phyloP scores from a whole-genome alignment of 2,113 vertebrate genomes.

The Sceloporus undulatus region DNA sequence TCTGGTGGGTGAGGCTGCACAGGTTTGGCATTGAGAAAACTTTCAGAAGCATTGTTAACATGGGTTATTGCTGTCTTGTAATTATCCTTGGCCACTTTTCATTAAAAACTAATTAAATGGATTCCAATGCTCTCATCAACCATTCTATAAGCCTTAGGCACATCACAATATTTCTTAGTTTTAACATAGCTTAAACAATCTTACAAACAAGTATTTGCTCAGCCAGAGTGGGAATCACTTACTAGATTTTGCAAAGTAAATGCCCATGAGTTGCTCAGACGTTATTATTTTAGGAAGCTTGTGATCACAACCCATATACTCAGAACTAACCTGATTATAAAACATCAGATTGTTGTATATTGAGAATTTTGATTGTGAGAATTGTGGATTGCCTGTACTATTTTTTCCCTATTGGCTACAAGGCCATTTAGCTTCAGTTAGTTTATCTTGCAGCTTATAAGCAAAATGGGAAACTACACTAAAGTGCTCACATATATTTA shows the following conservation, averaged over 20 bases:
- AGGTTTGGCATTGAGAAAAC: not conserved
- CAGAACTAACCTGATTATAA: not conserved
- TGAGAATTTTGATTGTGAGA: not conserved
- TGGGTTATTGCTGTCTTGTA: conserved; percentile 2
- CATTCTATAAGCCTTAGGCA: conserved; percentile 7
- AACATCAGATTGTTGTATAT: not conserved
- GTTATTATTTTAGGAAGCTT: not conserved
- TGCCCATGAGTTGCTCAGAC: not conserved
- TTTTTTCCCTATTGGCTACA: not conserved
- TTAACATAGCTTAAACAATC: not conserved
- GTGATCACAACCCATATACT: not conserved
- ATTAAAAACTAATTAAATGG: conserved; percentile 6
- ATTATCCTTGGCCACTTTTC: conserved; percentile 27
- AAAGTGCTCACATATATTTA: not conserved
- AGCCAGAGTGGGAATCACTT: not conserved
- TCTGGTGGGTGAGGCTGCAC: not conserved
- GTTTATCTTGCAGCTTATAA: not conserved
- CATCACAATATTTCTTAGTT: not conserved
- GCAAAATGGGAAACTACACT: not conserved
- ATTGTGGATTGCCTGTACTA: too few species aligned
- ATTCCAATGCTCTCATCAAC: not conserved
- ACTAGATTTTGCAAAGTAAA: not conserved
- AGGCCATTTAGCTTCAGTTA: not conserved
- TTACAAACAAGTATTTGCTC: conserved; percentile 17
- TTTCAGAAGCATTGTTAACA: not conserved